phyloP scores from a whole-genome alignment of 2,888 invertebrate genomes.

The Operophtera brumata region DNA sequence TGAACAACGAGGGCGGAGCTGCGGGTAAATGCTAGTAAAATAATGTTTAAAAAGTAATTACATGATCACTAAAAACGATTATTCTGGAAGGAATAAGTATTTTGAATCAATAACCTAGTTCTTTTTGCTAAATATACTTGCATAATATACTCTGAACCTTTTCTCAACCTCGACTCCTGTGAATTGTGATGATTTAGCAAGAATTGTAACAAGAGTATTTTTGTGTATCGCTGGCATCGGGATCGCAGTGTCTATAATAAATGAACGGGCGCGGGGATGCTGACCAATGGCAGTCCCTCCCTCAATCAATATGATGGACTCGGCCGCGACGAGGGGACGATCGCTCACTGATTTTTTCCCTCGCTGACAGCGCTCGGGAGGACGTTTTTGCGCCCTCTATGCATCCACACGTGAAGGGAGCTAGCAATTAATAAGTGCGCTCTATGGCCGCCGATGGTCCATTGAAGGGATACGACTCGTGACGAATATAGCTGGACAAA shows the following conservation, averaged over 20 bases:
- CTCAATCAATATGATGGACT: constrained; percentile 83
- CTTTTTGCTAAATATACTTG: neutral
- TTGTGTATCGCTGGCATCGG: constrained; percentile 48
- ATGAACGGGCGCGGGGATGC: constrained; percentile 79
- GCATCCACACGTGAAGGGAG: constrained; percentile 68
- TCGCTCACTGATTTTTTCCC: constrained; percentile 82
- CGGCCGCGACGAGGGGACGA: constrained; percentile 80
- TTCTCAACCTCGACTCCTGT: constrained; percentile 8
- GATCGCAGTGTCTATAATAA: constrained; percentile 81
- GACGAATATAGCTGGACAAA: neutral
- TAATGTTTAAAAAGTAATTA: too few species aligned
- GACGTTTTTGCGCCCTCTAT: constrained; percentile 77
- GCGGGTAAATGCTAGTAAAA: too few species aligned
- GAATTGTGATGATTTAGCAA: constrained; percentile 44
- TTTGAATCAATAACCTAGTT: too few species aligned
- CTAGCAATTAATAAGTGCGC: constrained; percentile 76
- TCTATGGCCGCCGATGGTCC: constrained; percentile 45
- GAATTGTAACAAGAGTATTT: constrained; percentile 43
- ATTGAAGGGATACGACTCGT: neutral
- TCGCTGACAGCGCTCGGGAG: constrained; percentile 79
- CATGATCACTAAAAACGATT: too few species aligned
- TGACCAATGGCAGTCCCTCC: constrained; percentile 80
- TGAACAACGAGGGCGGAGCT: too few species aligned
- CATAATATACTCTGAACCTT: neutral
- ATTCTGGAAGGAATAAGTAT: too few species aligned